Base-by-base conservation (phyloP, 2,888 invertebrate species). In the Drosophila peninsularis region DNA sequence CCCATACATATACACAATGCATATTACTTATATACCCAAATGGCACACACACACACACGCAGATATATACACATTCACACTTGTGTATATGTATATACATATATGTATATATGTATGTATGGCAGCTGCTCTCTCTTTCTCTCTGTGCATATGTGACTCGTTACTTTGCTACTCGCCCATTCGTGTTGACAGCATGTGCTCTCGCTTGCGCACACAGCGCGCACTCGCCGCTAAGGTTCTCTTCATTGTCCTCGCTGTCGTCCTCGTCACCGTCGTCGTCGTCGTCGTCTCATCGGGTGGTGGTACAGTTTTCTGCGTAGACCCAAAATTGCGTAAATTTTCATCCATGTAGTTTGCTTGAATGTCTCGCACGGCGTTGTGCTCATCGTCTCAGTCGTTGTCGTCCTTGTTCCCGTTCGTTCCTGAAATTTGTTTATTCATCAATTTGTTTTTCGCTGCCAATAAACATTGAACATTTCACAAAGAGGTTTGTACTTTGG, bases 301-400 rank as follows among this genome's bases (percentile, higher is more conserved):
- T 89, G 86, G 86, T 87, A 87, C 86, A 87, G 86, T 87, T 87
- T 87, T 87, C 86, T 87, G 85, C 82, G 88, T 89, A 79, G 78
- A 69, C 88, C 82, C 71, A 82, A 89, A 87, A 89, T 86, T 86
- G 86, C 88, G 89, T 89, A 89, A 86, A 86, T 88, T 88, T 78
- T 85, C 69, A 62, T 58, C 62, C 71, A 76, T 88, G 73, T 77
- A 87, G 82, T 81, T 83, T 55, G 64, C 80, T 88, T 60, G 88
- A 76, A 82, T 88, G 80, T 83, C 86, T 84, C 58, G 80, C 71
- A 80, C 88, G 62, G 84, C 80, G 62, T 76, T 85, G 82, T 76
- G 64, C 70, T 85, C 65, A 50, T 55, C 75, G 24, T 53, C 44
- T 10, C 57, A 47, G 50, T 63, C 53, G 55, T 49, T 39, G 41